Evolutionary conservation across 2,888 invertebrate species (phyloP), one percentile per base, ranked within the genome.

Genomic region (Dysmachus trigonus): DNA sequence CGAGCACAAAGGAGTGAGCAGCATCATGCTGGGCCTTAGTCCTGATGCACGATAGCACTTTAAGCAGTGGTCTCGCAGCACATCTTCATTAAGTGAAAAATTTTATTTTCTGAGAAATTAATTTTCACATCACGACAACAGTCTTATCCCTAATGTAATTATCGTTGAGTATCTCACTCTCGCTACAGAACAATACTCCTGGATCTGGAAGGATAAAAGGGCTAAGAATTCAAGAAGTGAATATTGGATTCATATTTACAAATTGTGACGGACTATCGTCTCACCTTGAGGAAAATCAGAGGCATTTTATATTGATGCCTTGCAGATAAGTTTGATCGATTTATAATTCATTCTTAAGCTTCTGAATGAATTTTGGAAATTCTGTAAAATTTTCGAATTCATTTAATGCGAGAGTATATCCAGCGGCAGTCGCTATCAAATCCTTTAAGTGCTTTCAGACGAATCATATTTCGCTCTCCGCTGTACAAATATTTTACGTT

Each of bases 81-180:
- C 79, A 51, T 79, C 47, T 79, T 79, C 79, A 79, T 79, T 51
- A 79, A 79, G 79, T 51, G 47, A 35, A 79, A 30, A 79, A 51
- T 79, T 79, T 79, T 76, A 22, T 76, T 33, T 76, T 76, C 76
- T 76, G 38, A 76, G 76, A 76, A 76, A 76, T 76, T 76, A 76
- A 76, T 76, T 76, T 76, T 76, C 76, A 76, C 76, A 76, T 76
- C 76, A 38, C 38, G 76, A 76, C 76, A 76, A 79, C 47, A n/a
- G 79, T 51, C 79, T 79, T 79, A 51, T 51, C 33, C 22, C n/a
- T 51, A 51, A 79, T 47, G 79, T 79, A 41, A 79, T 79, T 47
- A 79, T 79, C n/a, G 27, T 27, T 18, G 35, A 41, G 38, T 38
- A 35, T 76, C 62, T 62, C 27, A 6, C 47, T 47, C 18, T 47